phyloP scores from a whole-genome alignment of 2,888 invertebrate species.

The Luperina nickerlii region DNA sequence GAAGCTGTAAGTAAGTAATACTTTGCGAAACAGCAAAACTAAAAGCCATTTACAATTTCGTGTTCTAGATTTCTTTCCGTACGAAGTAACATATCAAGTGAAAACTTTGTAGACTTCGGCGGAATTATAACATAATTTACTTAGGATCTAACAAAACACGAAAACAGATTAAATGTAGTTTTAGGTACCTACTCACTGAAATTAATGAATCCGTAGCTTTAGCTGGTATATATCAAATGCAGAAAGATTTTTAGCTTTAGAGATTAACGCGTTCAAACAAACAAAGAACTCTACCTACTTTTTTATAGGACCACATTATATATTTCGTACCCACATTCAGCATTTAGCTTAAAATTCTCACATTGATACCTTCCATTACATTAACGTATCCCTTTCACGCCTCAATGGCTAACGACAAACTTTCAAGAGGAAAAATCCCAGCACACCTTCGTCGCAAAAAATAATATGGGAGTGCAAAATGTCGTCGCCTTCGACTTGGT shows the following conservation, averaged over 20 bases:
- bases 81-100: neutral
- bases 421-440: conserved; percentile 25
- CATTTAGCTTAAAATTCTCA: conserved; percentile 5
- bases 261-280: too few species aligned
- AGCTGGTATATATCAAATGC: neutral
- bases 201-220: neutral
- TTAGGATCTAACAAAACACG: neutral
- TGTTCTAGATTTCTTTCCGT: neutral
- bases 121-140: neutral
- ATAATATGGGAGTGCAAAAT: neutral
- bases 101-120: neutral
- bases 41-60: neutral
- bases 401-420: conserved; percentile 26
- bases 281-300: too few species aligned
- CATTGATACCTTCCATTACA: conserved; percentile 21
- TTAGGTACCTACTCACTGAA: neutral
- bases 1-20: neutral
- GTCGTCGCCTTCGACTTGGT: neutral
- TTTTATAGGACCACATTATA: too few species aligned
- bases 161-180: neutral
- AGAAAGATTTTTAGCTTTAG: too few species aligned
- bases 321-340: conserved; percentile 20
- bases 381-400: conserved; percentile 21
- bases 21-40: neutral
- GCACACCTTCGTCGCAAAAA: neutral